Percentiles rank a stretch among this genome's conserved stretches.
phyloP scores from a whole-genome alignment of 2,888 invertebrate species.

The Nyleta sp. region DNA sequence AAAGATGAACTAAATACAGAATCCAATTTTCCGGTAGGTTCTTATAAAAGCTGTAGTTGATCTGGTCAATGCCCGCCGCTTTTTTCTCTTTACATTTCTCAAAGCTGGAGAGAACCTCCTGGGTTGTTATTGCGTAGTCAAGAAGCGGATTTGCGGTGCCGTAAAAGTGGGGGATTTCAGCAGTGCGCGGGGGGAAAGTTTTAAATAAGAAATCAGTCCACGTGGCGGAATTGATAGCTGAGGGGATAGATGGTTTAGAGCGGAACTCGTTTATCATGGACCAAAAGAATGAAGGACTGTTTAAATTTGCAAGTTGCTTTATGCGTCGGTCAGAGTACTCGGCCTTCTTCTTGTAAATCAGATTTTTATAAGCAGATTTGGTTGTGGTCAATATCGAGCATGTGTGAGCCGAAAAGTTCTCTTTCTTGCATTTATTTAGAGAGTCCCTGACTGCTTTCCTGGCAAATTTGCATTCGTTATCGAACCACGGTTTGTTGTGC shows the following conservation, averaged over 20 bases:
- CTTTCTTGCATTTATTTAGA: not conserved
- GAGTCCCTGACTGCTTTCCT: not conserved
- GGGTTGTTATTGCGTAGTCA: not conserved
- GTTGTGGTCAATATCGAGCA: not conserved
- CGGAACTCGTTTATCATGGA: not conserved
- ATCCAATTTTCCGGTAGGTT: too few species aligned
- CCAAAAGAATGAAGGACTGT: not conserved
- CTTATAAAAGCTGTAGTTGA: slow-evolving; percentile 1
- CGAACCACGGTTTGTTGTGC: slow-evolving; percentile 11
- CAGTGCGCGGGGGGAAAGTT: not conserved
- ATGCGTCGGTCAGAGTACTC: not conserved
- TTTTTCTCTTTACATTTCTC: not conserved
- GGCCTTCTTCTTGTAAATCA: not conserved
- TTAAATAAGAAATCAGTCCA: slow-evolving; percentile 5
- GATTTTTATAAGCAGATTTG: not conserved
- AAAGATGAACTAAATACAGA: not conserved
- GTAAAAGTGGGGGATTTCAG: not conserved
- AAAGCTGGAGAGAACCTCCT: not conserved
- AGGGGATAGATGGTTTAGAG: not conserved
- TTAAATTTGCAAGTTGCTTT: not conserved
- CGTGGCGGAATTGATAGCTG: not conserved
- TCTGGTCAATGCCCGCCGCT: not conserved
- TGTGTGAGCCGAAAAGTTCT: not conserved
- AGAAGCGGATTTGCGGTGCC: not conserved
- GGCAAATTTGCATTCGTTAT: not conserved